A percentile compares a stretch with the other conserved stretches of the same genome.
Evolutionary conservation across 2,888 invertebrate genomes (phyloP).

Genomic region (Endotricha flammealis): DNA sequence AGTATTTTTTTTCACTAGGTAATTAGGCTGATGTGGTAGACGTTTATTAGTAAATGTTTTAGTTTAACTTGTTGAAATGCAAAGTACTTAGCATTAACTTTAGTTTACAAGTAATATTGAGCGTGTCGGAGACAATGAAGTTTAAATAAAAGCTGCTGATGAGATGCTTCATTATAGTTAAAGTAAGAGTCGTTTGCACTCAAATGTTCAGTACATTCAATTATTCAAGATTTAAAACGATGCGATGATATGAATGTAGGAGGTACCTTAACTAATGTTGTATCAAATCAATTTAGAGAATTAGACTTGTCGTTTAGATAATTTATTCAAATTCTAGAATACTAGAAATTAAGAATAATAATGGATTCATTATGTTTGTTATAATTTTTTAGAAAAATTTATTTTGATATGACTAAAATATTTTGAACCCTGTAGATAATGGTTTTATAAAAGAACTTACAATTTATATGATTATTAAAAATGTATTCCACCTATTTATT

Average conservation of each 20-base stretch:
- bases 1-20: too few species aligned
- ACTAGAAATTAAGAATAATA: slow-evolving; percentile 37
- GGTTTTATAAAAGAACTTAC: slow-evolving; percentile 41
- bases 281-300: slow-evolving; percentile 39
- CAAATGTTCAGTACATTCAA: slow-evolving; percentile 27
- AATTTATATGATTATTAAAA: slow-evolving; percentile 36
- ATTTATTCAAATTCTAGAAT: slow-evolving; percentile 53
- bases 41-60: slow-evolving; percentile 24
- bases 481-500: slow-evolving; percentile 34
- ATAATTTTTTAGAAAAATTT: slow-evolving; percentile 62
- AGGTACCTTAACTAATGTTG: slow-evolving; percentile 15
- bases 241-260: slow-evolving; percentile 17
- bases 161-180: slow-evolving; percentile 8
- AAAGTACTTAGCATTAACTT: slow-evolving; percentile 3
- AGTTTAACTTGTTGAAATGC: slow-evolving; percentile 6
- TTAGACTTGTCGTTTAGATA: slow-evolving; percentile 63
- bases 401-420: slow-evolving; percentile 64
- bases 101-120: not conserved
- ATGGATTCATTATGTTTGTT: slow-evolving; percentile 35
- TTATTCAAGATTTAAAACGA: slow-evolving; percentile 29
- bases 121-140: not conserved
- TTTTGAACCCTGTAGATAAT: slow-evolving; percentile 45
- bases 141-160: slow-evolving; percentile 1
- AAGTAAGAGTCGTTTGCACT: slow-evolving; percentile 9
- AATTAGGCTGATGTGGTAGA: slow-evolving; percentile 12